Base-by-base conservation (phyloP, 2,113 vertebrate genomes). In the Monarcha castaneiventris region DNA sequence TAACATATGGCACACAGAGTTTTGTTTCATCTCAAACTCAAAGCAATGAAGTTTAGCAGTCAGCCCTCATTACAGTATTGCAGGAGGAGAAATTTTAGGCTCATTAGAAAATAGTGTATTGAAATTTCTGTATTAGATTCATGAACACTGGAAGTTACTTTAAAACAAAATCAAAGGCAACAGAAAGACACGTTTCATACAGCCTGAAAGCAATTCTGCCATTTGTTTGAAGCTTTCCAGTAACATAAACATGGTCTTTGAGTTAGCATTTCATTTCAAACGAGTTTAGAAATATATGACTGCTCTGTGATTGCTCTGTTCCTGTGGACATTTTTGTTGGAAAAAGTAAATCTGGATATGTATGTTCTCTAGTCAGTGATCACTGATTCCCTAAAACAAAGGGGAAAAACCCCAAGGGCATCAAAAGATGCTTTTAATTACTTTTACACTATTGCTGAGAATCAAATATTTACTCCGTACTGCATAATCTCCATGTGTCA, bases 1-100 rank as follows among this genome's bases (percentile, higher is more conserved):
- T 90, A 84, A 92, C 92, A 96, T 75, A 96, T 59, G 64, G 90
- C 61, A 96, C 56, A 59, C 63, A 85, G 88, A 88, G 56, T 58
- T 92, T 88, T 74, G 79, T 84, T 97, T 94, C 74, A 92, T 94
- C 87, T 94, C 56, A 69, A 73, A 89, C 67, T 67, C 94, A 94
- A 93, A 96, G 83, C 44, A 77, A 37, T 11, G 10, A 90, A 85
- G 87, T 91, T 90, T 71, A 90, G 63, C 90, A 93, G 90, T n/a
- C 63, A 90, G 56, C 33, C 84, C 75, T 94, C 90, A 41, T 82
- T 92, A 84, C 27, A 41, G 30, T 59, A 82, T n/a, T 87, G 61
- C 35, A 87, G 54, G 69, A 72, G 49, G 7, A 85, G 81, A 79
- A 79, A 93, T 66, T 84, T 93, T 66, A 79, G 66, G 39, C 58